A percentile compares a stretch with the other conserved stretches of the same genome.
These are phyloP conservation scores for Siniperca chuatsi DNA, from an alignment of 2,113 vertebrate species.

Conservation along the genomic window DNA sequence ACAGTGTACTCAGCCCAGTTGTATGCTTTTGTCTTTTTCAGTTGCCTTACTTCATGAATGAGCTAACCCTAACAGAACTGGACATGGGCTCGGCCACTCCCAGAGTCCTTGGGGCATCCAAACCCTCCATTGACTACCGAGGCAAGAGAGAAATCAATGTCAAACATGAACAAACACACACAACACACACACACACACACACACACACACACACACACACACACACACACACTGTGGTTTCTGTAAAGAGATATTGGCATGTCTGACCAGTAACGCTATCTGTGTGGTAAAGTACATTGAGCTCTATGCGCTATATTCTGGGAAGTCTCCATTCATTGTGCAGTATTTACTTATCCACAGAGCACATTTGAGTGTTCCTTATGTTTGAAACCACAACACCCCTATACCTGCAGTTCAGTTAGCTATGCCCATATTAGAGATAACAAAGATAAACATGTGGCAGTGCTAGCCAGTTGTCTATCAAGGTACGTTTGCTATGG, in stretches of 20 bases:
- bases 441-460: background rate
- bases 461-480: background rate
- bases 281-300: background rate
- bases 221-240: background rate
- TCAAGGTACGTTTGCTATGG: background rate
- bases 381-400: constrained; percentile 4
- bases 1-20: background rate
- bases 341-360: background rate
- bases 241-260: background rate
- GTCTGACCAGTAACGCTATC: background rate
- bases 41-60: constrained; percentile 99
- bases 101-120: constrained; percentile 92
- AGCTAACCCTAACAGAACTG: constrained; percentile 95
- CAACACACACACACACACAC: background rate
- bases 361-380: background rate
- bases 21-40: constrained; percentile 68
- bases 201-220: background rate
- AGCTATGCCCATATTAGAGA: constrained; percentile 4
- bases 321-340: background rate
- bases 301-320: background rate
- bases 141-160: constrained; percentile 82
- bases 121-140: constrained; percentile 93
- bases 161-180: background rate
- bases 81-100: constrained; percentile 97
- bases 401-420: background rate